Evolutionary conservation across 2,113 vertebrate genomes (phyloP), one percentile per base, ranked within the genome.

Genomic region (Bombycilla garrulus): DNA sequence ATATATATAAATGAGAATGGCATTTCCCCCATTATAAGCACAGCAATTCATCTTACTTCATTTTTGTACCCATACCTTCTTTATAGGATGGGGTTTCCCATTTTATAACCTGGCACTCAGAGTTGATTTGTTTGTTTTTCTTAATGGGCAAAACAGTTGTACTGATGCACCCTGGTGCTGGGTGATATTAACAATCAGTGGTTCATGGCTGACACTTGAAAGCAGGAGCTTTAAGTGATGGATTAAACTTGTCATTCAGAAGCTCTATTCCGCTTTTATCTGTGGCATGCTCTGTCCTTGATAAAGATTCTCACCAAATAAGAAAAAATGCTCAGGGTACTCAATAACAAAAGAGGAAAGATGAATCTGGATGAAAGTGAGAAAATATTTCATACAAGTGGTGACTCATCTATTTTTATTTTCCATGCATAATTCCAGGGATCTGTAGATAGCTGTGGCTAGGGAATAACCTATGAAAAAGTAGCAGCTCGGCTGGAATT

Each of bases 181-280:
- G 77, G 51, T 44, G 67, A 77, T 96, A 92, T 87, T 91, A 90
- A 92, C 90, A 81, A 78, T 70, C 69, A 65, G 64, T 78, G 74
- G 78, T 88, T 96, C 54, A 13, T 11, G 93, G 92, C 65, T 95
- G 92, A 91, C 83, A 90, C 78, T 81, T 70, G 86, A 56, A 79
- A 96, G 80, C 80, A 58, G 12, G 5, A 47, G 81, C 66, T 92
- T 94, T 93, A 96, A 94, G 82, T 93, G 94, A 92, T 95, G 95
- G 88, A 96, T 97, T 96, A 95, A 92, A 90, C 90, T 89, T 94
- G 94, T 94, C 89, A 84, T 79, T 96, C 93, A 93, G 69, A 89
- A 84, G 69, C 38, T 89, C 76, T 81, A 61, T 86, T 81, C 83
- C 84, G 71, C 74, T 95, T 91, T 92, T 93, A 83, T 94, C 84